A percentile compares a stretch with the other conserved stretches of the same genome.
phyloP scores from a whole-genome alignment of 2,888 invertebrate species.

The Galerucella calmariensis region DNA sequence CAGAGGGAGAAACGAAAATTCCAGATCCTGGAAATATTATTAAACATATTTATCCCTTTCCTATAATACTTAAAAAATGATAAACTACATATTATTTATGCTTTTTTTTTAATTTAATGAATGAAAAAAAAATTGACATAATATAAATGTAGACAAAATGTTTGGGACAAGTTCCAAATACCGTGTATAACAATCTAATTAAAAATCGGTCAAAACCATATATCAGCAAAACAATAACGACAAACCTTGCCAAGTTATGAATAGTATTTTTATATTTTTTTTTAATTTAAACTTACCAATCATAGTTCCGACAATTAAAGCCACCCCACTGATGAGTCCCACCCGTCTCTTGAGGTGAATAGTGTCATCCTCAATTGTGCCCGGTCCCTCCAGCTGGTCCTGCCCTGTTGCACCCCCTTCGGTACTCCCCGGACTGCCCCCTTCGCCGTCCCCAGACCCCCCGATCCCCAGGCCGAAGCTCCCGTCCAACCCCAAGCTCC shows the following conservation, averaged over 20 bases:
- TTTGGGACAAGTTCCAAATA: not conserved
- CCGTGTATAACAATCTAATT: no score
- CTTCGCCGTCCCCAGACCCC: conserved; percentile 63
- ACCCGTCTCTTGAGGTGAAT: conserved; percentile 99
- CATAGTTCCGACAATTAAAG: conserved; percentile 98
- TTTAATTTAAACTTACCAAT: conserved; percentile 75
- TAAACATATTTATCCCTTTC: not conserved
- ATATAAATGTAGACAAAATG: not conserved
- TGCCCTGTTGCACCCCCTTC: conserved; percentile 70
- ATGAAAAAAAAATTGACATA: not conserved
- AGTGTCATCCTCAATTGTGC: conserved; percentile 95
- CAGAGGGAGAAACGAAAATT: conserved; percentile 98
- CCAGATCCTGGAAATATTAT: conserved; percentile 80
- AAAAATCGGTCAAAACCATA: no score
- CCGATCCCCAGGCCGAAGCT: conserved; percentile 66
- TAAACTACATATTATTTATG: not conserved
- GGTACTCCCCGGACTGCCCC: conserved; percentile 62
- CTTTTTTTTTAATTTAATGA: not conserved
- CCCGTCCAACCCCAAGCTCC: conserved; percentile 64
- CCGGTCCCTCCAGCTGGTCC: conserved; percentile 81
- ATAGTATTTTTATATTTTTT: not conserved
- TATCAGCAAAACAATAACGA: not conserved
- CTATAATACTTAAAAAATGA: not conserved
- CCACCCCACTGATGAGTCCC: conserved; percentile 99
- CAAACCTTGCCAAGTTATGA: not conserved